These are phyloP conservation scores for Diadumene lineata DNA, from an alignment of 92 coral and sea anemone species.

Conservation along the genomic window DNA sequence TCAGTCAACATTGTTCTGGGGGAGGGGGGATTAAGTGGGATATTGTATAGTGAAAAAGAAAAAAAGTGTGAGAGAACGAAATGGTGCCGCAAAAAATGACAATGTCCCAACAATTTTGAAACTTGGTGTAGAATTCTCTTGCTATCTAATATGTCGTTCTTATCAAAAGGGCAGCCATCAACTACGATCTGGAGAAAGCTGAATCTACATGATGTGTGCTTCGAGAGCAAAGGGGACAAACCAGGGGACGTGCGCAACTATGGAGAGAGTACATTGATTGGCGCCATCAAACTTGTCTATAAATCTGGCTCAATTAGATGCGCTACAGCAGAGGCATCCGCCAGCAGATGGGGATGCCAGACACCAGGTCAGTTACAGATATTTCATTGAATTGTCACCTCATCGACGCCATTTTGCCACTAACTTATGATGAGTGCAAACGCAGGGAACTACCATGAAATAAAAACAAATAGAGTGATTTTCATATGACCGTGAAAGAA, in stretches of 20 bases:
- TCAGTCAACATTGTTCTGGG: too few species aligned
- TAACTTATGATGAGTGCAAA: too few species aligned
- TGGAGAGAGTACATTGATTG: constrained; percentile 31
- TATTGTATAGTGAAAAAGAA: too few species aligned
- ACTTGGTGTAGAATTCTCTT: too few species aligned
- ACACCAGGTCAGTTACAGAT: neutral
- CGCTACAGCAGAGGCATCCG: constrained; percentile 6
- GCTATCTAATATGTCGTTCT: neutral
- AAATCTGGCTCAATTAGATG: constrained; percentile 46
- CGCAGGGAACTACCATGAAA: too few species aligned
- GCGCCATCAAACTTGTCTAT: constrained; percentile 61
- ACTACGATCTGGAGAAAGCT: constrained; percentile 45
- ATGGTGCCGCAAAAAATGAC: too few species aligned
- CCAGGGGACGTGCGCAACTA: constrained; percentile 32
- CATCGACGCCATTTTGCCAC: too few species aligned
- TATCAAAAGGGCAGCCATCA: constrained; percentile 11
- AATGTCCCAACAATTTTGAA: too few species aligned
- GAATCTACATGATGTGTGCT: constrained; percentile 50
- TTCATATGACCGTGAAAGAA: too few species aligned
- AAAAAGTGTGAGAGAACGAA: too few species aligned
- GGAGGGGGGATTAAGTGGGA: too few species aligned
- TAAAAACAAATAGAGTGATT: too few species aligned
- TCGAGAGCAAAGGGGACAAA: constrained; percentile 42
- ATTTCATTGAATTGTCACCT: constrained; percentile 1
- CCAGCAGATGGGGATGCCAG: constrained; percentile 69